These are phyloP conservation scores for Gracilinanus agilis DNA, from an alignment of 2,113 vertebrate genomes.

Conservation along the genomic window DNA sequence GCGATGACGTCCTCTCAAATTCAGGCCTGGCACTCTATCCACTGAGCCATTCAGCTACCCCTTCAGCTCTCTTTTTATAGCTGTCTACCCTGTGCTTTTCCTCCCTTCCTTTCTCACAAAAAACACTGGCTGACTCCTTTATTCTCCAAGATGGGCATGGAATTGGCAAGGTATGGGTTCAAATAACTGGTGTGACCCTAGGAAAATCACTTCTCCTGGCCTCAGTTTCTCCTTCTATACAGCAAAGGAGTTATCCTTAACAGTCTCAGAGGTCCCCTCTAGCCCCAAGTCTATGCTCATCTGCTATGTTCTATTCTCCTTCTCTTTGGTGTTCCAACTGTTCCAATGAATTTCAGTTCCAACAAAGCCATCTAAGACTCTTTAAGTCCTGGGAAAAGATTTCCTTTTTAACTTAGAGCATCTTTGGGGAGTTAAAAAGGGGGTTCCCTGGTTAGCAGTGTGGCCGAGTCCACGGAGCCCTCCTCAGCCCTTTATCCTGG, in stretches of 20 bases:
- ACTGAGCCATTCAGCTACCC: too few species aligned
- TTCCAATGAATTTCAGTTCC: rapidly evolving
- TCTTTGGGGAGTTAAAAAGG: constrained; percentile 65
- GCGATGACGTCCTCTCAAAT: not conserved
- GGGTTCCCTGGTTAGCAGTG: constrained; percentile 47
- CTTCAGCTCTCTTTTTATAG: too few species aligned
- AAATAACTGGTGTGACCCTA: not conserved
- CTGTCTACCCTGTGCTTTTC: too few species aligned
- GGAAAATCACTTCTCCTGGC: not conserved
- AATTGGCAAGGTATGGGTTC: not conserved
- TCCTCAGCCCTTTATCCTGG: constrained; percentile 67
- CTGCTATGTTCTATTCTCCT: rapidly evolving
- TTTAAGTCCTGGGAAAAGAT: constrained; percentile 6
- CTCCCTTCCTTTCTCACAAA: too few species aligned
- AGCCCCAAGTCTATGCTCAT: not conserved
- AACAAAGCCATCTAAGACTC: not conserved
- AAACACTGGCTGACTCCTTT: too few species aligned
- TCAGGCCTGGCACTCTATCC: too few species aligned
- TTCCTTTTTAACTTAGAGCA: constrained; percentile 60
- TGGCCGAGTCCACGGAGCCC: constrained; percentile 52
- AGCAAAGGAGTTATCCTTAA: not conserved
- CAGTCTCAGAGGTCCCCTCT: not conserved
- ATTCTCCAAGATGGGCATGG: too few species aligned
- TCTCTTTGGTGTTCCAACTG: rapidly evolving
- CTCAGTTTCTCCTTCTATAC: not conserved